phyloP scores from a whole-genome alignment of 2,113 vertebrate genomes.

The Elgaria multicarinata region DNA sequence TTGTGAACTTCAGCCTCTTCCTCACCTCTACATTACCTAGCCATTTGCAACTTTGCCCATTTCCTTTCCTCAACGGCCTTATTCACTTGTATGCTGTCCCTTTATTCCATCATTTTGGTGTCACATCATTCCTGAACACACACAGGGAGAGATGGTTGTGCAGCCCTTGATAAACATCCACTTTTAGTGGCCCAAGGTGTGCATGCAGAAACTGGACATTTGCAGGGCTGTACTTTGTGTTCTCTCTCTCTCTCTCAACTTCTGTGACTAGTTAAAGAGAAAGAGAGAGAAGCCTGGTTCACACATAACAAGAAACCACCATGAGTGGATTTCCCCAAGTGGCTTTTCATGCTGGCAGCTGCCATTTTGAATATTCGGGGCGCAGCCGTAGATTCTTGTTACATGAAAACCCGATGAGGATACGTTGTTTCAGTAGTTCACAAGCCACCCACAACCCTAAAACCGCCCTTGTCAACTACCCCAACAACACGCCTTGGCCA shows the following conservation, averaged over 20 bases:
- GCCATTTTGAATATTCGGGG: too few relatives aligned
- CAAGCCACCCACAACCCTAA: too few relatives aligned
- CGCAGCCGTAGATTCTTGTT: too few relatives aligned
- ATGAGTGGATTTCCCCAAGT: too few relatives aligned
- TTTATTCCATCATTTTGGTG: background rate
- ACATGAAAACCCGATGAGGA: too few relatives aligned
- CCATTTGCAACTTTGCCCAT: background rate
- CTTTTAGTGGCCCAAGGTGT: background rate
- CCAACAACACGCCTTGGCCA: too few relatives aligned
- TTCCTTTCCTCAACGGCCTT: background rate
- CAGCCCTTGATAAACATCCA: background rate
- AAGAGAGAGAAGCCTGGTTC: too few relatives aligned
- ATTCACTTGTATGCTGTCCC: background rate
- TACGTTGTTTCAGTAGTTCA: too few relatives aligned
- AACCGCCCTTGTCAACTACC: too few relatives aligned
- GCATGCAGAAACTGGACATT: background rate
- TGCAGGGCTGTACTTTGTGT: background rate
- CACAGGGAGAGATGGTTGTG: background rate
- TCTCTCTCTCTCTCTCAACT: background rate
- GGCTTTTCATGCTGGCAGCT: too few relatives aligned
- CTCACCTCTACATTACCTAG: background rate
- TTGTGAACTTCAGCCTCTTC: background rate
- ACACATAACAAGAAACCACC: too few relatives aligned
- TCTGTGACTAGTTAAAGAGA: background rate
- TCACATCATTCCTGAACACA: background rate